Conservation (phyloP, 1,140 invertebrate genomes). For the Nephotettix cincticeps region DNA sequence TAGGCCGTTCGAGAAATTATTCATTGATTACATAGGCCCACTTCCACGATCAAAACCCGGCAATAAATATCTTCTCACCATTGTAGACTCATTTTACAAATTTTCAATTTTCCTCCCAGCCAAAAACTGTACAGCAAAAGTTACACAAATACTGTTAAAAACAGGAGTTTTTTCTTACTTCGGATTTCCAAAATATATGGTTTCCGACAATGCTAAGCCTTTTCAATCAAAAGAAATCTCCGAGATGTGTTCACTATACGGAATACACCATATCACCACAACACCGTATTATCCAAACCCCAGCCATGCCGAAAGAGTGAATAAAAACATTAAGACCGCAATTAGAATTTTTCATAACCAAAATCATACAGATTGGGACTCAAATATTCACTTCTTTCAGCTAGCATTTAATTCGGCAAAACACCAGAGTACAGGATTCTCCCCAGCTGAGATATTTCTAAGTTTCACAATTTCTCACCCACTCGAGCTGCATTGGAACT, state of each 20-base stretch:
- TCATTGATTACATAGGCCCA: too few relatives aligned
- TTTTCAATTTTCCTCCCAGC: too few relatives aligned
- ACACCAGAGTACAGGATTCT: too few relatives aligned
- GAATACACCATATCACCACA: constrained; percentile 7
- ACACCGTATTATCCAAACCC: constrained; percentile 1
- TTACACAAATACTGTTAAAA: too few relatives aligned
- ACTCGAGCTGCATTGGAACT: too few relatives aligned
- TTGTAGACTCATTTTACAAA: too few relatives aligned
- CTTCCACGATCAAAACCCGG: too few relatives aligned
- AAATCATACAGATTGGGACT: not conserved
- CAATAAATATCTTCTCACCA: too few relatives aligned
- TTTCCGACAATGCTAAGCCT: not conserved
- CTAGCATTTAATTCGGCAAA: too few relatives aligned
- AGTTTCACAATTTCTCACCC: not conserved
- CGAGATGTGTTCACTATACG: constrained; percentile 1
- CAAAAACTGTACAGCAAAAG: too few relatives aligned
- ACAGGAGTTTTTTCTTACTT: constrained; percentile 7
- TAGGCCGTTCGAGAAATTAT: too few relatives aligned
- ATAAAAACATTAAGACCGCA: constrained; percentile 12
- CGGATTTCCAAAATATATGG: constrained; percentile 2
- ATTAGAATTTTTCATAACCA: not conserved
- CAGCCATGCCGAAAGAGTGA: not conserved
- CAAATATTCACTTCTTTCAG: too few relatives aligned
- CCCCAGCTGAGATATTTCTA: not conserved
- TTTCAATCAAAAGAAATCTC: not conserved